Conservation (phyloP, 2,113 vertebrate genomes). For the Bos indicus region DNA sequence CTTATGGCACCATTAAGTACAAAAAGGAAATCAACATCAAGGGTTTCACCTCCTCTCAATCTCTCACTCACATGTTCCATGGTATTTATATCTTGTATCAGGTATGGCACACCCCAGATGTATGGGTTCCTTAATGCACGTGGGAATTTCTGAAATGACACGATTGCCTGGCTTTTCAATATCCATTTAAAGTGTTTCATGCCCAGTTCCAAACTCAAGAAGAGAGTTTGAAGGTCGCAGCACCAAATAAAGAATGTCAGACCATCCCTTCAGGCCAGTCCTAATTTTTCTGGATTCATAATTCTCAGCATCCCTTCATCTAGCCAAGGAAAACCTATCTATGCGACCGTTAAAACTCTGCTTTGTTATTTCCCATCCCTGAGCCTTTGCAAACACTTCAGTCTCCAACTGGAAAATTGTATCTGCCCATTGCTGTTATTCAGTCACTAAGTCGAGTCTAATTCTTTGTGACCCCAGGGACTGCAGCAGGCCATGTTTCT, state of each 20-base stretch:
- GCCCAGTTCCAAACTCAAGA: neutral
- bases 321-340: too few relatives aligned
- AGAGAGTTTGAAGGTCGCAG: neutral
- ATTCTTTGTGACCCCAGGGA: neutral
- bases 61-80: neutral
- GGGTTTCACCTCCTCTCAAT: neutral
- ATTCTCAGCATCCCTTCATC: neutral
- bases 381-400: neutral
- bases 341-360: neutral
- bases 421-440: neutral
- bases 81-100: neutral
- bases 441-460: neutral
- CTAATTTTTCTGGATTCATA: neutral
- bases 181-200: neutral
- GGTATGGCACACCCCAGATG: neutral
- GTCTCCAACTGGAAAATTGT: neutral
- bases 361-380: neutral
- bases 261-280: neutral
- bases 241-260: neutral
- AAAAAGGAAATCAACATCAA: constrained; percentile 8
- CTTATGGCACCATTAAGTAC: constrained; percentile 45
- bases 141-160: neutral
- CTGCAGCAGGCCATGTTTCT: neutral
- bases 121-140: neutral
- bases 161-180: neutral